phyloP scores from a whole-genome alignment of 2,113 vertebrate genomes.

The Hypocryptadius cinnamomeus region DNA sequence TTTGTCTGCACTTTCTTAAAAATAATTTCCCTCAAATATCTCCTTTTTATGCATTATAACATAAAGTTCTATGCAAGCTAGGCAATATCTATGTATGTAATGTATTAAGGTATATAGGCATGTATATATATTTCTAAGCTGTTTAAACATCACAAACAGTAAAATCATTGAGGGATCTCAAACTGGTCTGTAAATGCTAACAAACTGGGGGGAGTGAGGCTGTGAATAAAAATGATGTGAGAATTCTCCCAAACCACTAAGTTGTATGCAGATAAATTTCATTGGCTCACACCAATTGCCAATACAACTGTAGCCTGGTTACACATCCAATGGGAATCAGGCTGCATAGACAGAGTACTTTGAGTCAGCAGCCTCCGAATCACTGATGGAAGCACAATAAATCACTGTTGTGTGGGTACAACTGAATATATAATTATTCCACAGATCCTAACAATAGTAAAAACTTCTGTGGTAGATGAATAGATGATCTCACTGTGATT shows the following conservation, averaged over 20 bases:
- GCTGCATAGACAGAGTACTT: neutral
- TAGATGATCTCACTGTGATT: neutral
- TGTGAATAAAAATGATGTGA: neutral
- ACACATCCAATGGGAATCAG: neutral
- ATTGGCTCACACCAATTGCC: neutral
- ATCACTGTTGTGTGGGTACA: neutral
- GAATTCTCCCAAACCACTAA: neutral
- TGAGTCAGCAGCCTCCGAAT: neutral
- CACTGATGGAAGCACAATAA: neutral
- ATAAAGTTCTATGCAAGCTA: neutral
- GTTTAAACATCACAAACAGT: neutral
- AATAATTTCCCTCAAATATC: neutral
- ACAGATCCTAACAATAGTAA: neutral
- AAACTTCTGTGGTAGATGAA: neutral
- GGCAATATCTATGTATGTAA: neutral
- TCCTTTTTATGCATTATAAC: neutral
- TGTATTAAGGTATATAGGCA: neutral
- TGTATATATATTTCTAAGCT: neutral
- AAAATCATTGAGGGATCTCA: neutral
- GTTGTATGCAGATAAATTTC: neutral
- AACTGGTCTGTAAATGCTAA: neutral
- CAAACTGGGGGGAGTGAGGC: neutral
- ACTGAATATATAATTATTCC: neutral
- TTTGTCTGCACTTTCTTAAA: neutral
- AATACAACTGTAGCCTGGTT: neutral